phyloP scores from a whole-genome alignment of 2,113 vertebrate species.

The Steatornis caripensis region DNA sequence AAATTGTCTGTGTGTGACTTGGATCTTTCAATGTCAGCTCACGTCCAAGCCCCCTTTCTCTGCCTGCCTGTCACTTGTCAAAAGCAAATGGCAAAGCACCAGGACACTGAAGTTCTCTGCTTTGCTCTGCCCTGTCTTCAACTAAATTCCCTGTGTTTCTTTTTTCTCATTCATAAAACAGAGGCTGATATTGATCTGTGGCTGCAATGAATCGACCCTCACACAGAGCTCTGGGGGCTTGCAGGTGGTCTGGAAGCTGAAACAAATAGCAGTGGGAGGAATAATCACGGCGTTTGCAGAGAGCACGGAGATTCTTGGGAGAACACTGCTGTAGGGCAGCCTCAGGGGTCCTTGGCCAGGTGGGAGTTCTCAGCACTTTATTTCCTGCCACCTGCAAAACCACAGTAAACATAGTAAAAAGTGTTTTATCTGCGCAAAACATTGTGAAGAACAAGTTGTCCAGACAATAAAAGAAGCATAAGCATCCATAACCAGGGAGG shows the following conservation, averaged over 20 bases:
- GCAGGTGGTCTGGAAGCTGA: constrained; percentile 15
- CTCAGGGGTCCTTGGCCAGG: not conserved
- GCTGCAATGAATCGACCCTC: not conserved
- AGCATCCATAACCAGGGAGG: not conserved
- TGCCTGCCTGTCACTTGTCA: not conserved
- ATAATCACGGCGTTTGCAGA: not conserved
- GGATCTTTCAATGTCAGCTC: not conserved
- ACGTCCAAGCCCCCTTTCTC: not conserved
- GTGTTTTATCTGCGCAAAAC: not conserved
- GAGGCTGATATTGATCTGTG: not conserved
- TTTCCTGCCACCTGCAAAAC: constrained; percentile 15
- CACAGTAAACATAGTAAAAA: not conserved
- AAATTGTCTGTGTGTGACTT: not conserved
- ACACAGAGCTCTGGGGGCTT: not conserved
- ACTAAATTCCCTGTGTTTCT: not conserved
- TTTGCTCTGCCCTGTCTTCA: not conserved
- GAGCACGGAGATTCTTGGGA: not conserved
- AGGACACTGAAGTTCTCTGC: not conserved
- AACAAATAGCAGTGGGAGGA: constrained; percentile 28
- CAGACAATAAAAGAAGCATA: not conserved
- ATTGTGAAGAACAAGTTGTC: not conserved
- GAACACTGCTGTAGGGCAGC: not conserved
- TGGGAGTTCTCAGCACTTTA: not conserved
- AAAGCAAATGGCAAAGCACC: not conserved
- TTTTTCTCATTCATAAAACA: not conserved